Conservation (phyloP, 1,140 invertebrate genomes). For the fruit fly (Drosophila melanogaster) region Release_6_plus_ISO1_MT NT_033779.5:15314501-15315000, state of each 20-base stretch:
- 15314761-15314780: conserved; percentile 52
- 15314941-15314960: conserved; percentile 63
- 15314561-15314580: conserved; percentile 22
- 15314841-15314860: conserved; percentile 9
- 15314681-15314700: conserved; percentile 75
- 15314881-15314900: conserved; percentile 20
- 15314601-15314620: background rate
- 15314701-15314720: conserved; percentile 64
- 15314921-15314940: conserved; percentile 78
- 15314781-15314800: conserved; percentile 84
- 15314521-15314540: conserved; percentile 57
- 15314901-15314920: conserved; percentile 52
- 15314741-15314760: conserved; percentile 67
- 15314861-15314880: conserved; percentile 32
- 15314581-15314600: conserved; percentile 11
- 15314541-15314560: conserved; percentile 78
- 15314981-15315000: background rate
- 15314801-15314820: conserved; percentile 84
- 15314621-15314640: background rate
- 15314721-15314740: conserved; percentile 77
- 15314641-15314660: conserved; percentile 70
- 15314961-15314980: background rate
- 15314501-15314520: conserved; percentile 17
- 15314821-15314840: conserved; percentile 76
- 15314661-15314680: conserved; percentile 81